Percentiles rank a stretch among this genome's conserved stretches.
These are phyloP conservation scores for Hyaena hyaena DNA, from an alignment of 2,113 vertebrate species.

Conservation along the genomic window DNA sequence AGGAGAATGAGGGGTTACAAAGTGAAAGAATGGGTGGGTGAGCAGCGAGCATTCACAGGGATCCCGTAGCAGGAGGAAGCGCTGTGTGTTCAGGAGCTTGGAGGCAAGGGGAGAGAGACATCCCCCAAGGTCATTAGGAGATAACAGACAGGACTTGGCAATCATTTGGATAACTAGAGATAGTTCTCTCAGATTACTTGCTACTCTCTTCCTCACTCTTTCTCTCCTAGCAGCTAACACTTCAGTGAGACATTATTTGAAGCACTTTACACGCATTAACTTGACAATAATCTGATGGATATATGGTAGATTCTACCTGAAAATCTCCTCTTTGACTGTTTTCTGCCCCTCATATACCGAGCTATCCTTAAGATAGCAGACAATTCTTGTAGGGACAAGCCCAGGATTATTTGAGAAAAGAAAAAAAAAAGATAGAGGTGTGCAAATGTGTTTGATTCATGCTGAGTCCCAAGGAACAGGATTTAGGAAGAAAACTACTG, in stretches of 20 bases:
- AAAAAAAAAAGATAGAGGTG: neutral
- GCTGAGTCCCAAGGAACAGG: neutral
- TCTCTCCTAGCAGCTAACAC: neutral
- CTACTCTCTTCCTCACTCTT: neutral
- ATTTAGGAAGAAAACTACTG: neutral
- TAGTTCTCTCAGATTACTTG: neutral
- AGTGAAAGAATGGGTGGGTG: neutral
- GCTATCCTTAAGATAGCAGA: neutral
- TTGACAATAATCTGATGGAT: neutral
- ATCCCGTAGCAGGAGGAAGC: neutral
- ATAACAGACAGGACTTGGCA: neutral
- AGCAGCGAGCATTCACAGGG: neutral
- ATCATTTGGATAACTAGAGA: neutral
- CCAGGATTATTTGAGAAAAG: neutral
- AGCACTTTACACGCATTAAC: neutral
- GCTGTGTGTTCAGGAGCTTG: neutral
- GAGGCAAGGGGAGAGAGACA: too few relatives aligned
- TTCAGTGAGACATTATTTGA: neutral
- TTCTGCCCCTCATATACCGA: neutral
- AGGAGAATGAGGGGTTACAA: neutral
- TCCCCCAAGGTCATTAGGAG: neutral
- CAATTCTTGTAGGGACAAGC: neutral
- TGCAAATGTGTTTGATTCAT: neutral
- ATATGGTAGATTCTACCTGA: neutral
- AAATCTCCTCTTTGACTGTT: neutral